Evolutionary conservation across 2,888 invertebrate genomes (phyloP), one percentile per base, ranked within the genome.

Genomic region (Ophion ventricosus): DNA sequence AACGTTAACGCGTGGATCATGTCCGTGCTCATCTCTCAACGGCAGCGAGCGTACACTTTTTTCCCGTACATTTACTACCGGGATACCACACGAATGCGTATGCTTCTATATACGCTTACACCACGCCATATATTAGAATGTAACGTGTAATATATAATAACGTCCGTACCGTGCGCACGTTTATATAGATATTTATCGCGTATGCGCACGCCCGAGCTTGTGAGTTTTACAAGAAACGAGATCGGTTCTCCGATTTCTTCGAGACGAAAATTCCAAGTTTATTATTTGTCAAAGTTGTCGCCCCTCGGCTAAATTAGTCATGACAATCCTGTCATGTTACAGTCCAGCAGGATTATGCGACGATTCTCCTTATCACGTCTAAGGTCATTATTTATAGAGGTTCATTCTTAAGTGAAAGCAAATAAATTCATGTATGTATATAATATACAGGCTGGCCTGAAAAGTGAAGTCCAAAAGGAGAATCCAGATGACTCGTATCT

Each of bases 261-360:
- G n/a, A 25, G 40, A 80, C 76, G 57, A 75, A 82, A 80, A 74
- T 80, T 77, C 59, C 80, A 76, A 77, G 80, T 82, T 85, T 85
- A 57, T 49, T 57, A 85, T 82, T 85, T 82, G 82, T 85, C 82
- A 82, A 85, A 77, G 35, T 67, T 67, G 82, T 85, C 73, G 80
- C 84, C 57, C 73, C 73, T 29, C 49, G 20, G 67, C 57, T 67
- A 74, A 85, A 85, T 85, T 77, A 82, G 76, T 85, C 82, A 57
- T 74, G 82, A 82, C 76, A 79, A 77, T 85, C 84, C 80, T 76
- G 56, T 35, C 76, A 74, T 80, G 76, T 77, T 79, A 54, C 57
- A 57, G 49, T 63, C 26, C 57, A 29, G n/a, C 29, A 59, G n/a
- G 77, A 57, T 76, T 82, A 69, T 77, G 82, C 73, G 80, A 80